phyloP scores from a whole-genome alignment of 2,797 vertebrate species.

The Rhynchotus rufescens region DNA sequence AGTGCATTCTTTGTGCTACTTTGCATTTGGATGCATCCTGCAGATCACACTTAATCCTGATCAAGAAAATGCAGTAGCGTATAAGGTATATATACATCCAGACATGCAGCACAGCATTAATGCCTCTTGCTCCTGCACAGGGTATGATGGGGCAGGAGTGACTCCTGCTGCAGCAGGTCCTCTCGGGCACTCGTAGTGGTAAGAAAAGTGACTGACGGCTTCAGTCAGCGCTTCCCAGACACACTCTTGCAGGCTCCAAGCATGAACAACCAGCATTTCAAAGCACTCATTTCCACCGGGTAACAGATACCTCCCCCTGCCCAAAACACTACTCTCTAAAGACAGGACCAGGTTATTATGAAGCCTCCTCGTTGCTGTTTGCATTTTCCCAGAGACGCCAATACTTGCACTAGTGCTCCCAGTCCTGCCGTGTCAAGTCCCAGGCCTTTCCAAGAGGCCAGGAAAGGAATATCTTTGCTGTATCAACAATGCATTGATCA shows the following conservation, averaged over 20 bases:
- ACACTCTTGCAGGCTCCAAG: not conserved
- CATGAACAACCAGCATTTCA: not conserved
- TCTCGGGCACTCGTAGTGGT: not conserved
- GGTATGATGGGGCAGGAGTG: not conserved
- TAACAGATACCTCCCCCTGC: not conserved
- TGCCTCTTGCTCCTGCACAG: not conserved
- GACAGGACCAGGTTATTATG: not conserved
- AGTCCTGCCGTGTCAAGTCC: not conserved
- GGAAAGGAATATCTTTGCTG: constrained; percentile 19
- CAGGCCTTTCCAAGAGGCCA: not conserved
- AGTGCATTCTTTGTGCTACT: not conserved
- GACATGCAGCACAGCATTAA: not conserved
- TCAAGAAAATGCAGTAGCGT: not conserved
- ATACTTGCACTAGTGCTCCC: not conserved
- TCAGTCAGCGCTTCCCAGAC: not conserved
- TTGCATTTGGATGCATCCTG: not conserved
- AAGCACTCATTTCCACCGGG: not conserved
- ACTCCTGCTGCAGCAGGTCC: not conserved
- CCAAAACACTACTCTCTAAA: not conserved
- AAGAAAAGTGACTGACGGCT: not conserved
- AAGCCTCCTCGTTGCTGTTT: not conserved
- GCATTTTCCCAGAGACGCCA: not conserved
- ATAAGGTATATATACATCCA: not conserved
- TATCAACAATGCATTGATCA: constrained; percentile 68
- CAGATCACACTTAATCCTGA: not conserved